Evolutionary conservation across 2,113 vertebrate species (phyloP).

Genomic region (Anhinga anhinga): DNA sequence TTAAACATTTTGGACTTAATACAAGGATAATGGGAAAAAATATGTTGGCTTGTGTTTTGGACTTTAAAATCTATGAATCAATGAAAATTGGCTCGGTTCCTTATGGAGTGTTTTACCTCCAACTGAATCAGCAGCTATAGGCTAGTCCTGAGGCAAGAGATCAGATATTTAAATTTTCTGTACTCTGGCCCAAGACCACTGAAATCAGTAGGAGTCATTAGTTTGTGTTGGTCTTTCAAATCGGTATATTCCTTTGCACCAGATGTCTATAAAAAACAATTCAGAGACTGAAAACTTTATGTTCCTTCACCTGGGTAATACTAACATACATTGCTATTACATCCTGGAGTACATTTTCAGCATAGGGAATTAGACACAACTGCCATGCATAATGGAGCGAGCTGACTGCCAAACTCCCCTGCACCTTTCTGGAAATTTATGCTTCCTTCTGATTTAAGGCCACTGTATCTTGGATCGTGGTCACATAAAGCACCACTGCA

Average conservation of each 20-base stretch:
- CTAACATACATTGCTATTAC: neutral
- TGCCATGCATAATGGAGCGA: neutral
- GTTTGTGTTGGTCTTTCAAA: slow-evolving; percentile 1
- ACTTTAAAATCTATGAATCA: slow-evolving; percentile 22
- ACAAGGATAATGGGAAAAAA: neutral
- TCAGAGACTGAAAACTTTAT: neutral
- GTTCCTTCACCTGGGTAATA: neutral
- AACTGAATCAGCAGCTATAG: neutral
- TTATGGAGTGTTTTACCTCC: neutral
- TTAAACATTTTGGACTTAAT: slow-evolving; percentile 10
- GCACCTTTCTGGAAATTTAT: neutral
- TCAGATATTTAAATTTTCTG: neutral
- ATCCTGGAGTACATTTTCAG: neutral
- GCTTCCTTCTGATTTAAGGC: slow-evolving; percentile 12
- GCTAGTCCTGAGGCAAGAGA: neutral
- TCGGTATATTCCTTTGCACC: neutral
- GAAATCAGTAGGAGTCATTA: neutral
- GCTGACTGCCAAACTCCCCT: neutral
- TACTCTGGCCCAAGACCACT: neutral
- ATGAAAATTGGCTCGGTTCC: neutral
- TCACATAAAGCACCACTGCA: neutral
- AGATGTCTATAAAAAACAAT: neutral
- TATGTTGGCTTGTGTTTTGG: neutral
- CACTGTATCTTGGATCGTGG: neutral
- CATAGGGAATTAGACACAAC: neutral